Evolutionary conservation across 1,140 invertebrate genomes (phyloP).

Genomic region (Drosophila mayri): DNA sequence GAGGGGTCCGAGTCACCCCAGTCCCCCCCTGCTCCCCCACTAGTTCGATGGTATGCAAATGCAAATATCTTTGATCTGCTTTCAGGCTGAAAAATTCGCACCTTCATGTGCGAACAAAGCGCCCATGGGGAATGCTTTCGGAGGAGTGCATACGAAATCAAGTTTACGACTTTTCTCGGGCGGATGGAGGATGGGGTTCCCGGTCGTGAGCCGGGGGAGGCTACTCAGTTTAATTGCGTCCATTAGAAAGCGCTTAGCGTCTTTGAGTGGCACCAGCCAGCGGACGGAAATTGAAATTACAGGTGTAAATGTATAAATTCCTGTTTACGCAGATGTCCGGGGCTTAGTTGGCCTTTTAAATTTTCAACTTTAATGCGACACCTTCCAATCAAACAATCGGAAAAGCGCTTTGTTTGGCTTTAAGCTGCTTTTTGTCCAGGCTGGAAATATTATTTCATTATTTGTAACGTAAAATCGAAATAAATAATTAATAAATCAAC

Average conservation of each 20-base stretch:
- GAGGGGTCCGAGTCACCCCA: constrained; percentile 17
- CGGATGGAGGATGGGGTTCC: constrained; percentile 16
- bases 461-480: constrained; percentile 59
- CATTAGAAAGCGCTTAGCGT: constrained; percentile 77
- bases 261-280: constrained; percentile 32
- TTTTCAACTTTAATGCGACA: constrained; percentile 34
- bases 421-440: constrained; percentile 14
- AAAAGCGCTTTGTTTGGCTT: constrained; percentile 36
- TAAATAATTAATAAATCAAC: constrained; percentile 78
- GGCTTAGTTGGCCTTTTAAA: constrained; percentile 14
- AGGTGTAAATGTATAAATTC: constrained; percentile 43
- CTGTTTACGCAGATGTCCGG: constrained; percentile 24
- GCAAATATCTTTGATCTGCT: constrained; percentile 80
- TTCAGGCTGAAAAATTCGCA: constrained; percentile 71
- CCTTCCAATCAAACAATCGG: constrained; percentile 38
- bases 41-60: constrained; percentile 61
- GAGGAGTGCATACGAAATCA: constrained; percentile 49
- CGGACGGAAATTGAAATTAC: constrained; percentile 38
- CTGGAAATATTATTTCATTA: constrained; percentile 41
- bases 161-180: constrained; percentile 49
- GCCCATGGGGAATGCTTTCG: constrained; percentile 29
- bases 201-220: constrained; percentile 4
- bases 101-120: constrained; percentile 64
- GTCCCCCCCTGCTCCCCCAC: constrained; percentile 10
- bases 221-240: constrained; percentile 63